Evolutionary conservation across 1,140 invertebrate genomes (phyloP), one percentile per base, ranked within the genome.

Genomic region (Zaprionus nigranus): DNA sequence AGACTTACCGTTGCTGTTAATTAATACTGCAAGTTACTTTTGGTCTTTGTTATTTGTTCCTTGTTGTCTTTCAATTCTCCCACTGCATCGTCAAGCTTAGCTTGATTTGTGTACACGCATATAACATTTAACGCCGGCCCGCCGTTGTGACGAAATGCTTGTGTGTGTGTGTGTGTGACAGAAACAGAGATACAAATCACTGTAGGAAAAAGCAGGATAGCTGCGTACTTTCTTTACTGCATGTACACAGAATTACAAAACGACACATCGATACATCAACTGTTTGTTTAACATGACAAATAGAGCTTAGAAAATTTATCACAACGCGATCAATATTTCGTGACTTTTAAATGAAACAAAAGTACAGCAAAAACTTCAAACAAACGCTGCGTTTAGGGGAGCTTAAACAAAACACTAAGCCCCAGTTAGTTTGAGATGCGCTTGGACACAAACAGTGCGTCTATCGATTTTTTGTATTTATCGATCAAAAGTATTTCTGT

Each of bases 331-430:
- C 36, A 60, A 43, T 26, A 57, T 68, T 49, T n/a, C 17, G 5
- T 43, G 13, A 20, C 54, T 57, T 43, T 66, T 24, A 40, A 40
- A 40, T 49, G 28, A 34, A 11, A 34, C 9, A 34, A 34, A 34
- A 34, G 9, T 34, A 11, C 30, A 34, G 3, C 13, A 56, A 30
- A 34, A 53, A 24, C n/a, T 17, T 46, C 15, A 51, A 28, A 7
- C 66, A 56, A 15, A 17, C 66, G 30, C 34, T 67, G 66, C 66
- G 53, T 70, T 34, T 9, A 53, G 6, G 13, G 40, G 43, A 53
- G 59, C 58, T 70, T 70, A 63, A 70, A 63, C 72, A 57, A 70
- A 69, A 69, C 69, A 75, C 72, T 51, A 75, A 75, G 53, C 38
- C 34, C 36, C 30, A 34, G 30, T 75, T 62, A 63, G 61, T 46